Percentiles rank a stretch among this genome's conserved stretches.
Evolutionary conservation across 2,888 invertebrate species (phyloP).

Genomic region (Clusia tigrina): DNA sequence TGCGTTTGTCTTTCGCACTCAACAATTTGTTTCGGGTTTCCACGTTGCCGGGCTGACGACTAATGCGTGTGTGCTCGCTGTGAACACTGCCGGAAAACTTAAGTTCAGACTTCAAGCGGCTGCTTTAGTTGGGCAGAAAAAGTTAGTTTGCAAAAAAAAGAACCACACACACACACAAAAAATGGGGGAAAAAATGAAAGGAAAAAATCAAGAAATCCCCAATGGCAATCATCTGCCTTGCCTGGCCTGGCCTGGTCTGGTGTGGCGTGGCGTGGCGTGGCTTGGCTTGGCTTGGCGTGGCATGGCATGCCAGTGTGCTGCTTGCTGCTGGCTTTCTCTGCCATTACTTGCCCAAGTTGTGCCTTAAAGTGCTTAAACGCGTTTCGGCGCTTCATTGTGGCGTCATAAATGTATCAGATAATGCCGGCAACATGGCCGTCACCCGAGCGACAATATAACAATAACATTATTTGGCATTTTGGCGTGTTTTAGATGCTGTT

Average conservation of each 20-base stretch:
- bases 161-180: too few species aligned
- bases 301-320: background rate
- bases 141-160: slow-evolving; percentile 14
- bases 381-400: slow-evolving; percentile 21
- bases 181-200: too few species aligned
- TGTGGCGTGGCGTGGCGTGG: background rate
- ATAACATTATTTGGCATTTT: slow-evolving; percentile 62
- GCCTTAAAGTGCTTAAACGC: slow-evolving; percentile 14
- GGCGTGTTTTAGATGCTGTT: slow-evolving; percentile 62
- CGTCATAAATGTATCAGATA: slow-evolving; percentile 10
- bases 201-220: background rate
- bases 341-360: background rate
- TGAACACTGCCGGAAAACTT: too few species aligned
- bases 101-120: background rate
- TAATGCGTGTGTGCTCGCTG: too few species aligned
- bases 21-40: slow-evolving; percentile 45
- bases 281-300: background rate
- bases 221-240: background rate
- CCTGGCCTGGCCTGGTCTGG: background rate
- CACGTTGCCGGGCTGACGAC: too few species aligned
- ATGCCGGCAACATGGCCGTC: slow-evolving; percentile 34
- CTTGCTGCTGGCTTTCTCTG: background rate
- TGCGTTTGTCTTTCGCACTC: slow-evolving; percentile 47
- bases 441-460: slow-evolving; percentile 61
- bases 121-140: background rate